Evolutionary conservation across 2,797 vertebrate species (phyloP).

Genomic region (Astyanax mexicanus): DNA sequence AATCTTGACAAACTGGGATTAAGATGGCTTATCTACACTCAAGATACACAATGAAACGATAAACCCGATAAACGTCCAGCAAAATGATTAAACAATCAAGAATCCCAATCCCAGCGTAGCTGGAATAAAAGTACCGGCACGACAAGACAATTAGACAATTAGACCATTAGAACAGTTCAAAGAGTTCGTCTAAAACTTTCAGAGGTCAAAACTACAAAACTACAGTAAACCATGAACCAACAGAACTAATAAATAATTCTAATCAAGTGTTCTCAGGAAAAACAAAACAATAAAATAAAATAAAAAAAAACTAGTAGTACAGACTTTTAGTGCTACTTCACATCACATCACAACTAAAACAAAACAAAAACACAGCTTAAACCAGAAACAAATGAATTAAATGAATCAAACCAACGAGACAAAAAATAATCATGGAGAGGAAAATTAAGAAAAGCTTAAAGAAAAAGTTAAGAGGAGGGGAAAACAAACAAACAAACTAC

Average conservation of each 20-base stretch:
- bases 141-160: constrained; percentile 68
- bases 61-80: constrained; percentile 40
- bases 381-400: constrained; percentile 40
- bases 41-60: constrained; percentile 44
- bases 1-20: constrained; percentile 66
- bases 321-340: constrained; percentile 70
- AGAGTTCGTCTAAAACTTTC: constrained; percentile 59
- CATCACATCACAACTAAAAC: constrained; percentile 40
- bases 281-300: constrained; percentile 75
- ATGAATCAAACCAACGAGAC: too few species aligned
- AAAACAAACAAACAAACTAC: neutral
- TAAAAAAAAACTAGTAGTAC: constrained; percentile 67
- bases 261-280: constrained; percentile 89
- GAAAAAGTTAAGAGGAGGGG: constrained; percentile 29
- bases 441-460: constrained; percentile 13
- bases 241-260: constrained; percentile 85
- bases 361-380: constrained; percentile 31
- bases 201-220: constrained; percentile 66
- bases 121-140: constrained; percentile 74
- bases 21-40: constrained; percentile 50
- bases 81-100: constrained; percentile 73
- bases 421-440: too few species aligned
- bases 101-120: constrained; percentile 72
- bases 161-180: constrained; percentile 71
- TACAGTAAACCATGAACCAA: constrained; percentile 83